Conservation (phyloP, 2,888 invertebrate genomes). For the Neelides folsomi region DNA sequence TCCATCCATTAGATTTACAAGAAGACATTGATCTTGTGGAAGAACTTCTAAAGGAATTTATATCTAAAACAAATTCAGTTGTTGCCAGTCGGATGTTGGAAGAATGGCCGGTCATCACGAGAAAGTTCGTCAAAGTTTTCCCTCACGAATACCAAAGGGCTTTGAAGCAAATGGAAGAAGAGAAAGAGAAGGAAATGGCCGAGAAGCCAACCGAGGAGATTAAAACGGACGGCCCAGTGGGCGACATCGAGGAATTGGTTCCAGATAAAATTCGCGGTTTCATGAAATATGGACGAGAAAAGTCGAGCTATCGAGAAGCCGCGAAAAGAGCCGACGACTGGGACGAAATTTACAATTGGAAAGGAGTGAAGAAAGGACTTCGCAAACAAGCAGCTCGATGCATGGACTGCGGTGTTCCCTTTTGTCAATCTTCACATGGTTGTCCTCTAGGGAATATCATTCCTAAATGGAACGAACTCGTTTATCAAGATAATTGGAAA, state of each 20-base stretch:
- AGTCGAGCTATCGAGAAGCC: slow-evolving; percentile 68
- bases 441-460: slow-evolving; percentile 97
- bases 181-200: slow-evolving; percentile 35
- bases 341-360: slow-evolving; percentile 88
- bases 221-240: slow-evolving; percentile 40
- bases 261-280: slow-evolving; percentile 74
- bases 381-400: slow-evolving; percentile 84
- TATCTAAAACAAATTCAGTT: slow-evolving; percentile 71
- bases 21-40: slow-evolving; percentile 68
- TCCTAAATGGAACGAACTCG: slow-evolving; percentile 96
- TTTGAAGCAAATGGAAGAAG: slow-evolving; percentile 50
- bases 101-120: slow-evolving; percentile 62
- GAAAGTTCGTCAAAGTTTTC: slow-evolving; percentile 80
- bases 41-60: slow-evolving; percentile 67
- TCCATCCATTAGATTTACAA: slow-evolving; percentile 61
- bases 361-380: slow-evolving; percentile 74
- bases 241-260: slow-evolving; percentile 81
- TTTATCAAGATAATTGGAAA: slow-evolving; percentile 87
- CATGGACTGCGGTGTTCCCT: slow-evolving; percentile 99
- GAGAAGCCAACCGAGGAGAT: slow-evolving; percentile 11
- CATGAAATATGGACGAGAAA: slow-evolving; percentile 88
- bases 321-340: slow-evolving; percentile 80
- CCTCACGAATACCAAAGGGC: slow-evolving; percentile 92
- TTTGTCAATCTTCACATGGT: slow-evolving; percentile 87
- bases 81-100: slow-evolving; percentile 65